phyloP scores from a whole-genome alignment of 2,113 vertebrate species.

The Saimiri boliviensis region DNA sequence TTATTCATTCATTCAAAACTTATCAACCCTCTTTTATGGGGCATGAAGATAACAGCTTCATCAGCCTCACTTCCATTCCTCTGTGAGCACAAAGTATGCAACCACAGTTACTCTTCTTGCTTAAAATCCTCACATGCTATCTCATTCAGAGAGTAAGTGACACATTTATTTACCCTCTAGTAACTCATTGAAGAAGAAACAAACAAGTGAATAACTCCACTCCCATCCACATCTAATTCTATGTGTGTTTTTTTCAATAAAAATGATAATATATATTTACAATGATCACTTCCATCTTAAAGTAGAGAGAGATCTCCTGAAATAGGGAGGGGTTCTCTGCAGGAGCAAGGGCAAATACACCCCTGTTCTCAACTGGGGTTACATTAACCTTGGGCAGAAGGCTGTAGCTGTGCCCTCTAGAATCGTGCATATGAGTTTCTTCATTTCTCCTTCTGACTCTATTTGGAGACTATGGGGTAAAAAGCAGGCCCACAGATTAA shows the following conservation, averaged over 20 bases:
- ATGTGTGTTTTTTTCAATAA: neutral
- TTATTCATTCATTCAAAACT: neutral
- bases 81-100: neutral
- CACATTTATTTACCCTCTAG: neutral
- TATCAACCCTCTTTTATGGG: neutral
- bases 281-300: conserved; percentile 30
- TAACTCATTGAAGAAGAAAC: conserved; percentile 33
- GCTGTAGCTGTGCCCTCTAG: conserved; percentile 51
- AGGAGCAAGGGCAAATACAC: conserved; percentile 16
- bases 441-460: conserved; percentile 59
- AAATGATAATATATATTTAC: conserved; percentile 5
- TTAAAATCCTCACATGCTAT: neutral
- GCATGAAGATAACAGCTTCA: neutral
- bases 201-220: conserved; percentile 6
- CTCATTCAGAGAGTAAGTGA: conserved; percentile 35
- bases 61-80: neutral
- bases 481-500: conserved; percentile 38
- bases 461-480: conserved; percentile 39
- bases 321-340: neutral
- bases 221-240: conserved; percentile 18
- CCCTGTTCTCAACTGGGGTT: neutral
- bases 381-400: conserved; percentile 7
- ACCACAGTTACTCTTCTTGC: neutral
- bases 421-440: neutral
- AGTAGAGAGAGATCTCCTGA: neutral